Evolutionary conservation across 1,140 invertebrate genomes (phyloP).

Genomic region (Heliconius hewitsoni): DNA sequence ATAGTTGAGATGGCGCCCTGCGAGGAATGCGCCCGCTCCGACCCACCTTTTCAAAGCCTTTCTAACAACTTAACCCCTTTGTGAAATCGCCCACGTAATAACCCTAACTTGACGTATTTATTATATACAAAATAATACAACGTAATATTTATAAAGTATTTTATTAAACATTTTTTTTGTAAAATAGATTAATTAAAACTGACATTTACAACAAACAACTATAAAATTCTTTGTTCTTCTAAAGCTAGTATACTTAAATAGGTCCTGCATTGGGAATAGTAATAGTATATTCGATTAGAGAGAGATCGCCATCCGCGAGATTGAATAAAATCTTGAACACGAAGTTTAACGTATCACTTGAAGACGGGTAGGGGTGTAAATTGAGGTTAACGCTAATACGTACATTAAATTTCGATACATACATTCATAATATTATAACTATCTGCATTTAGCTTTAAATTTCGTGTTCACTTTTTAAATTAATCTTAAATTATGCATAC

Average conservation of each 20-base stretch:
- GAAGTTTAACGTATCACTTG: constrained; percentile 56
- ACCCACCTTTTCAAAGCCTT: constrained; percentile 55
- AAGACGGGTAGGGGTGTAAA: constrained; percentile 44
- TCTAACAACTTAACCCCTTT: constrained; percentile 53
- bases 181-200: constrained; percentile 80
- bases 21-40: constrained; percentile 52
- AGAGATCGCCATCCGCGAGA: constrained; percentile 28
- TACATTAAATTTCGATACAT: constrained; percentile 30
- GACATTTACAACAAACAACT: constrained; percentile 80
- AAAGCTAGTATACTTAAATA: constrained; percentile 67
- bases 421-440: constrained; percentile 23
- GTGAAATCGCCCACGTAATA: constrained; percentile 39
- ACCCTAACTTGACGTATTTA: constrained; percentile 24
- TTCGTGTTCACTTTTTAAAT: constrained; percentile 19
- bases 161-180: constrained; percentile 80
- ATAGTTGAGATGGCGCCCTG: constrained; percentile 57
- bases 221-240: constrained; percentile 76
- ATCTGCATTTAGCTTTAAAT: constrained; percentile 20
- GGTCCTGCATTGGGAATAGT: constrained; percentile 51
- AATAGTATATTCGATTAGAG: constrained; percentile 50
- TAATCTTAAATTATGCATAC: not conserved
- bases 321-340: constrained; percentile 56
- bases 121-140: constrained; percentile 40
- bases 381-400: constrained; percentile 36
- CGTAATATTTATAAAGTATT: constrained; percentile 73